phyloP scores from a whole-genome alignment of 2,113 vertebrate species.

The Heterocephalus glaber region DNA sequence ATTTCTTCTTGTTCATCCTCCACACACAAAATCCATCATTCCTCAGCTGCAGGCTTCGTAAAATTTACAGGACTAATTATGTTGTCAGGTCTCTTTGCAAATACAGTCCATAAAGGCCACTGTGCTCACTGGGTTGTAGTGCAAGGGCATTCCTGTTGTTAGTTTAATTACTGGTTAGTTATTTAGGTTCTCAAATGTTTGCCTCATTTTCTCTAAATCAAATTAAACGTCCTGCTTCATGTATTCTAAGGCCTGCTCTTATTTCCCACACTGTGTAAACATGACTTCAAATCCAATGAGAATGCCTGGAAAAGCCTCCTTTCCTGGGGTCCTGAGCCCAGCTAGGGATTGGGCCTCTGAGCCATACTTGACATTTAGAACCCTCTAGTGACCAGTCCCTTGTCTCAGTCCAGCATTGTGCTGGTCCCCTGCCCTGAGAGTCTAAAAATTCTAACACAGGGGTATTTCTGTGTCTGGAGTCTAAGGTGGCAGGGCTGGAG shows the following conservation, averaged over 20 bases:
- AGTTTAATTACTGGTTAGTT: slow-evolving; percentile 83
- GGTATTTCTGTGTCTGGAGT: slow-evolving; percentile 24
- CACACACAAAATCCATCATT: slow-evolving; percentile 78
- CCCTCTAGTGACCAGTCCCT: not conserved
- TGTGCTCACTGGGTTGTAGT: slow-evolving; percentile 63
- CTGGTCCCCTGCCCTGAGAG: not conserved
- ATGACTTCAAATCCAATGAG: slow-evolving; percentile 32
- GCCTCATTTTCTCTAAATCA: slow-evolving; percentile 82
- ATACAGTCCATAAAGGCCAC: slow-evolving; percentile 80
- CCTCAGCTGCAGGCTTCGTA: slow-evolving; percentile 69
- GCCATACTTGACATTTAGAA: not conserved
- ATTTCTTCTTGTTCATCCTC: slow-evolving; percentile 77
- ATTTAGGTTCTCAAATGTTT: slow-evolving; percentile 81
- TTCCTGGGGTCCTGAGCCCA: not conserved
- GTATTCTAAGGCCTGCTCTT: slow-evolving; percentile 70
- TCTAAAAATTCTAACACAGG: slow-evolving; percentile 1
- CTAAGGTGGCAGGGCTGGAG: not conserved
- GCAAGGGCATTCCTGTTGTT: slow-evolving; percentile 76
- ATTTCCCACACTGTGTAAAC: slow-evolving; percentile 67
- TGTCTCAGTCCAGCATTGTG: not conserved
- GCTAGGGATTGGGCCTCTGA: not conserved
- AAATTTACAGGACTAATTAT: slow-evolving; percentile 83
- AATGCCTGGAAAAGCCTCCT: not conserved
- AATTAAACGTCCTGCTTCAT: slow-evolving; percentile 76
- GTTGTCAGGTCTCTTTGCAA: slow-evolving; percentile 82